Percentiles rank a stretch among this genome's conserved stretches.
phyloP scores from a whole-genome alignment of 2,888 invertebrate genomes.

The Cheilosia variabilis region DNA sequence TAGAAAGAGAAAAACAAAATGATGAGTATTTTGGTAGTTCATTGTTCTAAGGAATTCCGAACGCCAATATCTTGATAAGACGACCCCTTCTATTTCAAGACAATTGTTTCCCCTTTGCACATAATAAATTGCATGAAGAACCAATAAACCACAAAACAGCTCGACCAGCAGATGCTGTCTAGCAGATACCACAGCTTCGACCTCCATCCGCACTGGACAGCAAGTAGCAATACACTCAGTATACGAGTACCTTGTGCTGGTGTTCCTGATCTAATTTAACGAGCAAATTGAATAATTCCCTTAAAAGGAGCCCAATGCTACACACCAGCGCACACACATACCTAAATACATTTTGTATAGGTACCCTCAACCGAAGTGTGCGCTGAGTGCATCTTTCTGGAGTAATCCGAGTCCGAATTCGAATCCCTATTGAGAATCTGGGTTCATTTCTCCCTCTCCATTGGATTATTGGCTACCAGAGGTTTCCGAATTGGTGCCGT shows the following conservation, averaged over 20 bases:
- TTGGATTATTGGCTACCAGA: slow-evolving; percentile 30
- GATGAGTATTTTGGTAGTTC: slow-evolving; percentile 42
- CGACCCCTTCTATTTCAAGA: slow-evolving; percentile 5
- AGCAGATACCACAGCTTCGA: slow-evolving; percentile 36
- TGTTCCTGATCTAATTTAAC: slow-evolving; percentile 79
- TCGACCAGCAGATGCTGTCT: slow-evolving; percentile 53
- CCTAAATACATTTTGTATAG: not conserved
- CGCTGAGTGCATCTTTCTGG: slow-evolving; percentile 10
- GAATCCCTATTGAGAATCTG: slow-evolving; percentile 58
- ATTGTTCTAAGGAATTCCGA: slow-evolving; percentile 39
- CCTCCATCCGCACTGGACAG: slow-evolving; percentile 10
- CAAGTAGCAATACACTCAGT: slow-evolving; percentile 8
- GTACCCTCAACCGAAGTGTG: not conserved
- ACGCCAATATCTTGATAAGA: slow-evolving; percentile 67
- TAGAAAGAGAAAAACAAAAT: slow-evolving; percentile 83
- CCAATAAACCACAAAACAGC: slow-evolving; percentile 72
- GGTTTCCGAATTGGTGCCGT: slow-evolving; percentile 47
- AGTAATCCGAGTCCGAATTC: slow-evolving; percentile 47
- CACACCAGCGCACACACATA: slow-evolving; percentile 5
- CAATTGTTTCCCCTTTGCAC: slow-evolving; percentile 42
- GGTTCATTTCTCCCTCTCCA: slow-evolving; percentile 11
- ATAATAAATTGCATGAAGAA: slow-evolving; percentile 67
- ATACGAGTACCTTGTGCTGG: slow-evolving; percentile 5
- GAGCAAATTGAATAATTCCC: slow-evolving; percentile 80
- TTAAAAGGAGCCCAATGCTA: slow-evolving; percentile 77